A percentile compares a stretch with the other conserved stretches of the same genome.
Evolutionary conservation across 2,888 invertebrate species (phyloP).

Genomic region (Leucozona laternaria): DNA sequence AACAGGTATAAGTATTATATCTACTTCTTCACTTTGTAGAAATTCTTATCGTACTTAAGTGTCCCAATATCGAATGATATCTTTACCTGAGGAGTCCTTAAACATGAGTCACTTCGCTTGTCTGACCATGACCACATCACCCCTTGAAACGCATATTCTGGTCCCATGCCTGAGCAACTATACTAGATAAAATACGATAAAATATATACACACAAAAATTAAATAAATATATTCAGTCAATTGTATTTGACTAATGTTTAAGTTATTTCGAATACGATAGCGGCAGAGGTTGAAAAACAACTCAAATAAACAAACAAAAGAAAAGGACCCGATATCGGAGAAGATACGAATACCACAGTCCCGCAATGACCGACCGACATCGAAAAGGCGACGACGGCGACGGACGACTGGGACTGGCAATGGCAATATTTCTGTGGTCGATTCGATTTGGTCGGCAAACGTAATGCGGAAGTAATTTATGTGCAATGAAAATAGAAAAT

Average conservation of each 20-base stretch:
- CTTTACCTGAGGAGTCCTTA: no score
- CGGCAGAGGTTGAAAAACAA: constrained; percentile 5
- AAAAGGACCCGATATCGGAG: constrained; percentile 12
- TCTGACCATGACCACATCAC: no score
- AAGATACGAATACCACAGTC: background rate
- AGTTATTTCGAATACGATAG: constrained; percentile 29
- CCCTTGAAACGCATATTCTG: background rate
- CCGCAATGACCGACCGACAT: background rate
- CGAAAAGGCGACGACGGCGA: background rate
- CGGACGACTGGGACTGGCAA: background rate
- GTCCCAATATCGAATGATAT: no score
- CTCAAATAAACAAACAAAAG: constrained; percentile 3
- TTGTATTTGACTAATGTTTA: constrained; percentile 29
- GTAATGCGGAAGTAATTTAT: constrained; percentile 47
- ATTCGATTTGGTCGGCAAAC: background rate
- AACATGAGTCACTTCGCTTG: no score
- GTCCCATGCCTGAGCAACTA: background rate
- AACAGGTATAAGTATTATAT: no score
- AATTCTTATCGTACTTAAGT: no score
- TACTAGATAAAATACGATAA: constrained; percentile 10
- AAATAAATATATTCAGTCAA: background rate
- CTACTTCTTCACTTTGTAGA: no score
- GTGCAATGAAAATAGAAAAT: constrained; percentile 37
- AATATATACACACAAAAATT: constrained; percentile 13
- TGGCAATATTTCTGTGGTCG: constrained; percentile 2